Base-by-base conservation (phyloP, 2,797 vertebrate genomes). In the Lepus oiostolus region DNA sequence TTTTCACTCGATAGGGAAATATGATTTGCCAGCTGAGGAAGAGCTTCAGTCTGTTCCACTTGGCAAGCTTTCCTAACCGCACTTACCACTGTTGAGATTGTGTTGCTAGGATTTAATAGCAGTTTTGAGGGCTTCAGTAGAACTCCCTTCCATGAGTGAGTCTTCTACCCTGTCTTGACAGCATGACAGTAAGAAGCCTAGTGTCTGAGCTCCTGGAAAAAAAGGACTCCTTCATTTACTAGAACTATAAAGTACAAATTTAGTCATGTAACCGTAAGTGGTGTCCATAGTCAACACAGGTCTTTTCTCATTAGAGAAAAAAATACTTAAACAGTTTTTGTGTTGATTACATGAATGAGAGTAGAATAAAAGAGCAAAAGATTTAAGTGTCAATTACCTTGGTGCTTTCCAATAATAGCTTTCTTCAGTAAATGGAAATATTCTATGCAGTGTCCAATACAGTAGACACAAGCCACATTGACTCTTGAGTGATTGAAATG, bases 1-100 rank as follows among this genome's bases (percentile, higher is more conserved):
- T 87, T 91, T 96, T 81, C 70, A 70, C 32, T 82, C 68, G 75
- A 19, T 83, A 60, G 28, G 17, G 11, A 92, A 94, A n/a, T 84
- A 22, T 50, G 84, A 70, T 85, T 74, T 96, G 24, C 22, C 60
- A 85, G 67, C 10, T 71, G 14, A 91, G 14, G n/a, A 71, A 74
- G 75, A 91, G 19, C 67, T 90, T 91, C 28, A 28, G 19, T 74
- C 17, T 94, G 2, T 72, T 92, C 28, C 30, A 32, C 13, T 74
- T 96, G 35, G 13, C 54, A 81, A 32, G 9, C 71, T 94, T 92
- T 86, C 35, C 84, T 91, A 26, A 63, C 24, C 58, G 90, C 26
- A n/a, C 8, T 84, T 71, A 65, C 6, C 24, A 32, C 42, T 85
- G 30, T 90, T 71, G 85, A 89, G 38, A 72, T 58, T 85, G 17